phyloP scores from a whole-genome alignment of 2,113 vertebrate genomes.

The Campylomormyrus tamandua region DNA sequence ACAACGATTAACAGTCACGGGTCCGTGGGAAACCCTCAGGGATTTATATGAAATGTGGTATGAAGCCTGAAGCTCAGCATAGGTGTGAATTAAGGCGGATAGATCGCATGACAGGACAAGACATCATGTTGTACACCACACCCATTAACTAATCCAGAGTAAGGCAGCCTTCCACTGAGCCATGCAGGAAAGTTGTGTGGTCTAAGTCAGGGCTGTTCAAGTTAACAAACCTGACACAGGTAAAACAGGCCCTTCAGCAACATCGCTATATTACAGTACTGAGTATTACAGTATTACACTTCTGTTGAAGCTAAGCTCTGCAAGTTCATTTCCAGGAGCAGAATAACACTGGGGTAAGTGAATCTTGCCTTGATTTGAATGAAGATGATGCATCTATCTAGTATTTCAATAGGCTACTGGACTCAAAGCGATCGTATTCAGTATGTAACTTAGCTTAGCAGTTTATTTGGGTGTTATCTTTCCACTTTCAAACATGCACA shows the following conservation, averaged over 20 bases:
- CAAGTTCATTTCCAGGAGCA: not conserved
- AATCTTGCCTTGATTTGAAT: not conserved
- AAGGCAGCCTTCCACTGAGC: not conserved
- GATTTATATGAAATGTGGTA: not conserved
- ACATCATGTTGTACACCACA: not conserved
- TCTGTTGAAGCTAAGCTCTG: not conserved
- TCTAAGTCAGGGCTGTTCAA: not conserved
- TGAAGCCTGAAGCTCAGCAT: not conserved
- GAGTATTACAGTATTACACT: not conserved
- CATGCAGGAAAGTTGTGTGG: not conserved
- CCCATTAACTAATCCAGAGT: not conserved
- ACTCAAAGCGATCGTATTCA: not conserved
- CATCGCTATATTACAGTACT: not conserved
- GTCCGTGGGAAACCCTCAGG: not conserved
- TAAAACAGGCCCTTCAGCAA: not conserved
- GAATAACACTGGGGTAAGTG: not conserved
- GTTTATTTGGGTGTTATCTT: not conserved
- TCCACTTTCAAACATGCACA: not conserved
- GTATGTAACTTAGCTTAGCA: not conserved
- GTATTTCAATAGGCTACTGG: not conserved
- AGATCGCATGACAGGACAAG: not conserved
- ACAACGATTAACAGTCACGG: not conserved
- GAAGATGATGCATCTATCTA: not conserved
- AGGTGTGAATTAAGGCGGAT: not conserved
- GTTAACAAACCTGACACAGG: not conserved